Evolutionary conservation across 2,113 vertebrate genomes (phyloP).

Genomic region (Onychostruthus taczanowskii): DNA sequence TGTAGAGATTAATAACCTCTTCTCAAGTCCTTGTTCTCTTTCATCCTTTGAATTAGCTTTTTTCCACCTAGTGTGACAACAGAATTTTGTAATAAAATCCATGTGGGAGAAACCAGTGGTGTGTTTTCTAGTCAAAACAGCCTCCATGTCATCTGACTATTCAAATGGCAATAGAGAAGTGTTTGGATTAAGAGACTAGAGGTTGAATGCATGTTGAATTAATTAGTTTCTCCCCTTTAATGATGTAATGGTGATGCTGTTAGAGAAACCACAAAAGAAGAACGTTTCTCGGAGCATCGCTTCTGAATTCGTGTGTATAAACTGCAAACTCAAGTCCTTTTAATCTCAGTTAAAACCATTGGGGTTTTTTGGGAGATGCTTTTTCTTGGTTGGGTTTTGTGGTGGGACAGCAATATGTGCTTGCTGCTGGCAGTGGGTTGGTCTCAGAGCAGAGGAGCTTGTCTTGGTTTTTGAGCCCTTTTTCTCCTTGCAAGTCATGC

Average conservation of each 20-base stretch:
- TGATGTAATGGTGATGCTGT: not conserved
- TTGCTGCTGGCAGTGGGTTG: not conserved
- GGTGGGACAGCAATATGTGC: not conserved
- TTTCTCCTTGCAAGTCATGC: not conserved
- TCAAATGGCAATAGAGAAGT: not conserved
- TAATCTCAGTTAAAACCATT: not conserved
- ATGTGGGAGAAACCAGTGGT: not conserved
- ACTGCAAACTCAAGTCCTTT: not conserved
- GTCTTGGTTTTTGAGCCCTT: not conserved
- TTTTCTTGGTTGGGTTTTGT: not conserved
- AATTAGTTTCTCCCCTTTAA: not conserved
- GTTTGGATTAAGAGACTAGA: not conserved
- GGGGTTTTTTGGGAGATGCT: fast-evolving
- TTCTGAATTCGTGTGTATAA: not conserved
- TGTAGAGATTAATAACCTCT: not conserved
- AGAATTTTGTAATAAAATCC: conserved; percentile 24
- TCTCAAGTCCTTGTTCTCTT: not conserved
- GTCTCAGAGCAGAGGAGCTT: not conserved
- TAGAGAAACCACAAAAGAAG: conserved; percentile 34
- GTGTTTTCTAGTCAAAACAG: not conserved
- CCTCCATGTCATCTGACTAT: not conserved
- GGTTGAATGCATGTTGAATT: not conserved
- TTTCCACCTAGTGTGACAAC: not conserved
- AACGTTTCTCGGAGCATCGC: not conserved
- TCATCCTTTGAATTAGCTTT: not conserved